These are phyloP conservation scores for Lichenostomus cassidix DNA, from an alignment of 2,113 vertebrate species.

Conservation along the genomic window DNA sequence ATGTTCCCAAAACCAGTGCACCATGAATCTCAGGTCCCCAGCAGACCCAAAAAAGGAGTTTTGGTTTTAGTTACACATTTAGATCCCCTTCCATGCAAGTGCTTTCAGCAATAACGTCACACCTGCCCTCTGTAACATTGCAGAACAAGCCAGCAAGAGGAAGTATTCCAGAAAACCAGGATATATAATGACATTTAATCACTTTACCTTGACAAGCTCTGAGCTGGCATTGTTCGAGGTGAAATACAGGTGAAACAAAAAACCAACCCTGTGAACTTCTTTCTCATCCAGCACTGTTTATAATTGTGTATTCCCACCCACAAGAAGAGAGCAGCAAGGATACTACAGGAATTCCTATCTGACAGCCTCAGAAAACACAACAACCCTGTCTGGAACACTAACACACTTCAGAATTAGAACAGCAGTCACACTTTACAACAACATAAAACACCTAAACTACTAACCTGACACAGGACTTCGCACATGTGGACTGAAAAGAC, in stretches of 20 bases:
- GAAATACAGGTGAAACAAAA: background rate
- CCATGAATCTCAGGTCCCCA: accelerated
- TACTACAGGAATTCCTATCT: background rate
- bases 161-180: background rate
- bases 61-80: background rate
- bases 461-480: background rate
- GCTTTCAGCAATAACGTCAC: accelerated
- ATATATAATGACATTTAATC: accelerated
- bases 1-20: background rate
- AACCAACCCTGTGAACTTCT: background rate
- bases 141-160: background rate
- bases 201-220: background rate
- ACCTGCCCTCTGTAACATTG: background rate
- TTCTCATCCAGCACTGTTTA: background rate
- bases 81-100: background rate
- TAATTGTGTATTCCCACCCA: background rate
- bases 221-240: background rate
- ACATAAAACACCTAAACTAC: background rate
- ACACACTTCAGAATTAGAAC: background rate
- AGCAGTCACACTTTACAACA: background rate
- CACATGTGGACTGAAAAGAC: background rate
- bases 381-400: background rate
- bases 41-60: background rate
- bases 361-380: background rate
- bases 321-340: background rate